Evolutionary conservation across 2,888 invertebrate species (phyloP), one percentile per base, ranked within the genome.

Genomic region (Charanyca ferruginea): DNA sequence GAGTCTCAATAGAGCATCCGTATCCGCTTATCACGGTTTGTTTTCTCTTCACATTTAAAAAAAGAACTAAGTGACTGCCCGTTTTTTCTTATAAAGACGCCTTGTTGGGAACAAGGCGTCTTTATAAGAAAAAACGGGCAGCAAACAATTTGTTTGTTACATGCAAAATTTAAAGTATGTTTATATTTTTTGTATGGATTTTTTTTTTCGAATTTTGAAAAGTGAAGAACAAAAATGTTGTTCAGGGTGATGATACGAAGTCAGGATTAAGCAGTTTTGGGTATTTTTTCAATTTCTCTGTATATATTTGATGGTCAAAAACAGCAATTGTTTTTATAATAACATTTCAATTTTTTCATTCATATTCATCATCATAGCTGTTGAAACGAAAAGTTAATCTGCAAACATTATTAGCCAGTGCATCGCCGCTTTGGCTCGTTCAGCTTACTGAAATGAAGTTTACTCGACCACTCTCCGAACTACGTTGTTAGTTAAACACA

Each of bases 21-120:
- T 63, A 59, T 66, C 81, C 83, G 86, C 85, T 86, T 83, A 85
- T 86, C 84, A 83, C 76, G 84, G 72, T 85, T 85, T 79, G 85
- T 81, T 89, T 89, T 90, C 90, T 87, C 89, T 92, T 88, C 87
- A 90, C 72, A 82, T 81, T 85, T 54, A 66, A 72, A 73, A 72
- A 63, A 89, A 86, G 90, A 90, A 90, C 86, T 87, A 83, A 80
- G 85, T 91, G 92, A 93, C 90, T 89, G 78, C 68, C 90, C 91
- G 78, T 82, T 90, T 89, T n/a, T 85, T 70, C 79, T 81, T 78
- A 73, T 79, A 87, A 87, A 85, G 82, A 80, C 66, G 66, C 70
- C 64, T 42, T 58, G 66, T 68, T 66, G n/a, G n/a, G n/a, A n/a
- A n/a, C n/a, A n/a, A n/a, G n/a, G n/a, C n/a, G n/a, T n/a, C n/a